These are phyloP conservation scores for Pterocles orientalis DNA, from an alignment of 2,113 vertebrate species.

Conservation along the genomic window DNA sequence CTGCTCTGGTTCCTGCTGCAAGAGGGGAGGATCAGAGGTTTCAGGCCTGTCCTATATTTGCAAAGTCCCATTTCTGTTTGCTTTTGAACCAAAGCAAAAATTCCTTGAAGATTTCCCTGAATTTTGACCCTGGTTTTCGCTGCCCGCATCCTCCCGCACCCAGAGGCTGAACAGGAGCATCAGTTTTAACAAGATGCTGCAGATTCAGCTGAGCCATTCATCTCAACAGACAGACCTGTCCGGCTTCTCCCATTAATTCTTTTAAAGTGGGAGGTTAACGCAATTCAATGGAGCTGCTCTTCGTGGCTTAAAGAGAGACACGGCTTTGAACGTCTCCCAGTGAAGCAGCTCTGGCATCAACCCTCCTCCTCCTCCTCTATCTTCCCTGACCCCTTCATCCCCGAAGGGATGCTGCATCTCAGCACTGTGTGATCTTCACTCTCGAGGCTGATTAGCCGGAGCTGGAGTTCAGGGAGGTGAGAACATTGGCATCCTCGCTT, in stretches of 20 bases:
- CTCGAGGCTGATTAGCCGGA: neutral
- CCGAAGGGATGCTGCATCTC: neutral
- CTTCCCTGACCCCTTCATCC: constrained; percentile 7
- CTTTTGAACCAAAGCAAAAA: neutral
- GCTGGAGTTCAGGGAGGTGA: neutral
- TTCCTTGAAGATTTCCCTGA: neutral
- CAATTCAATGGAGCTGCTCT: neutral
- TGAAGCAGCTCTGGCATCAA: neutral
- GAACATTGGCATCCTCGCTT: neutral
- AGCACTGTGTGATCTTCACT: neutral
- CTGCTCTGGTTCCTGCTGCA: neutral
- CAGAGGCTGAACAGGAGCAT: neutral
- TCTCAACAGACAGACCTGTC: neutral
- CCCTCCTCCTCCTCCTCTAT: constrained; percentile 43
- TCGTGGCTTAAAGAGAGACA: neutral
- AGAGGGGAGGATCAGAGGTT: neutral
- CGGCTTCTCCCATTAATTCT: neutral
- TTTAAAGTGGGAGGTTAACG: neutral
- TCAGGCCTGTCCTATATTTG: neutral
- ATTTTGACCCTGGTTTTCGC: neutral
- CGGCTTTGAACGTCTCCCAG: neutral
- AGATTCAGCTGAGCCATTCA: neutral
- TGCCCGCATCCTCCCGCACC: neutral
- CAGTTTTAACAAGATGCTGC: neutral
- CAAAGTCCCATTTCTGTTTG: neutral